Evolutionary conservation across 1,140 invertebrate genomes (phyloP), one percentile per base, ranked within the genome.

Genomic region (Drosophila nebulosa): DNA sequence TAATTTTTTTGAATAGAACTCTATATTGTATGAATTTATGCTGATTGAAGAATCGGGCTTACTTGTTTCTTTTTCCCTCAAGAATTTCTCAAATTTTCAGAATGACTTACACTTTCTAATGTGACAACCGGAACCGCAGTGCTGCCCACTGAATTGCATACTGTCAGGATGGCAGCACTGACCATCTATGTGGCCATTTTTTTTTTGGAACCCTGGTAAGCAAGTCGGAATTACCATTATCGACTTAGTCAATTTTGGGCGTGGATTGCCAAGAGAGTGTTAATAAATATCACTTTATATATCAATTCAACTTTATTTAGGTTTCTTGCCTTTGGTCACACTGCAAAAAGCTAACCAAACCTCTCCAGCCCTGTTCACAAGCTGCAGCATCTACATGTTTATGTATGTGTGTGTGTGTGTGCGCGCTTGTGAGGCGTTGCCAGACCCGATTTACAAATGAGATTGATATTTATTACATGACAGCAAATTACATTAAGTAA

Each of bases 401-500:
- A 24, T 24, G 24, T 24, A 4, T 24, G 24, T 24, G 24, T 24
- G 24, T 4, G 24, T 24, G 24, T 24, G 1, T 3, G 24, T 24
- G 24, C 4, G 24, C 2, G 3, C 3, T n/a, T 36, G 14, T 3
- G 18, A 46, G 39, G 39, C 16, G 16, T 46, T 46, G 39, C 39
- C 39, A 46, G 5, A 2, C 39, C 18, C 16, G 9, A 46, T 46
- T 10, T 21, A 46, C 39, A 46, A 46, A 16, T 16, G 14, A 30
- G 24, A 53, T 53, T 53, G 24, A 53, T 53, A 27, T 53, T 26
- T 53, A 53, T 53, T 59, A 39, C 57, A 36, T 59, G 57, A 59
- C 26, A 60, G 32, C 21, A 22, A 46, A 35, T 21, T 53, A 46
- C 57, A 18, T 46, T 60, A 60, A 26, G 18, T 18, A 26, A 18